These are phyloP conservation scores for Strix aluco DNA, from an alignment of 2,113 vertebrate species.

Conservation along the genomic window DNA sequence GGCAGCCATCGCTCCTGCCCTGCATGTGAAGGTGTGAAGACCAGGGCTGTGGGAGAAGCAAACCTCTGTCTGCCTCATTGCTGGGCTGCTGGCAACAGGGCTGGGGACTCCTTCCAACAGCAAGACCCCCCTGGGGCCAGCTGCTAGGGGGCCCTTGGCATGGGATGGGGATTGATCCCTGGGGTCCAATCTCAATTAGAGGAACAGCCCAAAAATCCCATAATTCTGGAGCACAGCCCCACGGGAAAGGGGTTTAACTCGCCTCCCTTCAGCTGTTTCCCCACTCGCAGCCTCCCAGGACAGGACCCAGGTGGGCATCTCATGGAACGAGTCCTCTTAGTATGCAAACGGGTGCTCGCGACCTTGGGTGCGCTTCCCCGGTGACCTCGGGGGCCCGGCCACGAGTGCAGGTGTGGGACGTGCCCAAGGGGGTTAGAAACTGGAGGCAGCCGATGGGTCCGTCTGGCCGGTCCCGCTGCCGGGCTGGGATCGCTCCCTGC, in stretches of 20 bases:
- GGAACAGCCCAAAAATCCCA: not conserved
- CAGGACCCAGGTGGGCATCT: not conserved
- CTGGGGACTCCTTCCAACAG: not conserved
- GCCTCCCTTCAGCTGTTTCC: not conserved
- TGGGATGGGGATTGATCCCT: not conserved
- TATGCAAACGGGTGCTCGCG: accelerated
- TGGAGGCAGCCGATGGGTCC: accelerated
- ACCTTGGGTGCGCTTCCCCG: not conserved
- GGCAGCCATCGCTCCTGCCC: not conserved
- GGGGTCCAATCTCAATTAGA: accelerated
- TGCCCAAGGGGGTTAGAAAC: not conserved
- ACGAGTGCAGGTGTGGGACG: accelerated
- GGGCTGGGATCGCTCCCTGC: not conserved
- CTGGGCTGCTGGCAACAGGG: not conserved
- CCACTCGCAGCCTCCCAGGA: not conserved
- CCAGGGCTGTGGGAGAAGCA: not conserved
- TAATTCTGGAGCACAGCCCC: not conserved
- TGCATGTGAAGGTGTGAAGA: not conserved
- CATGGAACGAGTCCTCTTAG: not conserved
- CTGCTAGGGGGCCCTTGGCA: not conserved
- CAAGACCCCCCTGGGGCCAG: not conserved
- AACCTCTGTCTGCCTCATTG: accelerated
- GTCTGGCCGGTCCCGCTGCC: not conserved
- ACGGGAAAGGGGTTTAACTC: not conserved
- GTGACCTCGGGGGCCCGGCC: not conserved